phyloP scores from a whole-genome alignment of 2,113 vertebrate species.

The Myotis brandtii region DNA sequence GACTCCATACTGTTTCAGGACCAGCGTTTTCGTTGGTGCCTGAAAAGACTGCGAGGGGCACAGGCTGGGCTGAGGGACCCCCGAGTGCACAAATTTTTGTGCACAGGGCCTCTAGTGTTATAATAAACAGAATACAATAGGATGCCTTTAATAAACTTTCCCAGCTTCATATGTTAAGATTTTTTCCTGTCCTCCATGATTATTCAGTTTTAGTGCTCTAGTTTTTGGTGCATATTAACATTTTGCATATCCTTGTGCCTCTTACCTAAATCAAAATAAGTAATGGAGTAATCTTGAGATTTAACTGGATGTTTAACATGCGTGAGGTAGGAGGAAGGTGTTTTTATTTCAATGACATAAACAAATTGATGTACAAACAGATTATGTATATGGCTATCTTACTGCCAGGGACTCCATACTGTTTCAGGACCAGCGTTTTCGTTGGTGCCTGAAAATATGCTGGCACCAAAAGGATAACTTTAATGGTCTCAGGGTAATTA shows the following conservation, averaged over 20 bases:
- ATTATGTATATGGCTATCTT: background rate
- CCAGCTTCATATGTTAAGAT: background rate
- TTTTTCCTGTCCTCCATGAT: background rate
- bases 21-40: constrained; percentile 48
- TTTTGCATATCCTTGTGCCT: background rate
- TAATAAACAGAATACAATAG: background rate
- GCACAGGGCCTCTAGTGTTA: too few species aligned
- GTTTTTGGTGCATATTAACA: background rate
- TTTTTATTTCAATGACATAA: background rate
- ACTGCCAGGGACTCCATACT: background rate
- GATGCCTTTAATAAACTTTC: background rate
- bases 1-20: background rate
- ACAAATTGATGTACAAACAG: background rate
- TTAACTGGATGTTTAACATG: background rate
- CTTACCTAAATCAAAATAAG: background rate
- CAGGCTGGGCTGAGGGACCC: too few species aligned
- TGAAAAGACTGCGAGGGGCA: too few species aligned
- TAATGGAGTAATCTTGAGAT: background rate
- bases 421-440: constrained; percentile 49
- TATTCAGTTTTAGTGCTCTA: background rate
- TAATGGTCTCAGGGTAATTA: constrained; percentile 69
- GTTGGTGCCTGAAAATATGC: constrained; percentile 6
- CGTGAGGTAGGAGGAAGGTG: background rate
- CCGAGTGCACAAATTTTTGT: too few species aligned
- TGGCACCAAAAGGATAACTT: constrained; percentile 22